Base-by-base conservation (phyloP, 2,797 vertebrate species). In the Peromyscus eremicus region DNA sequence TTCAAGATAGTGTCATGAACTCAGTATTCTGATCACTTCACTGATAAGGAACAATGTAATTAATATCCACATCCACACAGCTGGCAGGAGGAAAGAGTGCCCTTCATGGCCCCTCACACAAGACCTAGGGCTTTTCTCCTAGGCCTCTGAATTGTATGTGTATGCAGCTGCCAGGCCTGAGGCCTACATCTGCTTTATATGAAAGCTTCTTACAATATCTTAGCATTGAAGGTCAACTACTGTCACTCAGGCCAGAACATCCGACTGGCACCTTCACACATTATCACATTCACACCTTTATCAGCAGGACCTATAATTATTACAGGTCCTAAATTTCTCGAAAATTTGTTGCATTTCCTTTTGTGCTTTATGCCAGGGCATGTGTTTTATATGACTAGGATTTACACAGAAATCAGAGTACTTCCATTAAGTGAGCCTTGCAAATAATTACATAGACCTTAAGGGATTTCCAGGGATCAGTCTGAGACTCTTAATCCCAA, bases 331-430 rank as follows among this genome's bases (percentile, higher is more conserved):
- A 17, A 9, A 73, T 57, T 73, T 92, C 95, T 83, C 49, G 29
- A 91, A 77, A 75, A 75, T 57, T n/a, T 68, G 12, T 55, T 94
- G 84, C 52, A 16, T 77, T 89, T 96, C 64, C n/a, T 21, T 97
- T 92, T 95, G 89, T 71, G 49, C 71, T 77, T 89, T 95, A 87
- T 27, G 29, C 34, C 40, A 62, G 83, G 62, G n/a, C 37, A 77
- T 94, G 79, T 91, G 83, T 95, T 97, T 95, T 80, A 49, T 68
- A 86, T 89, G 95, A 95, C 73, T 86, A 82, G 23, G 73, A 86
- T 89, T 94, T 93, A 94, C 96, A 95, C 5, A 92, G 88, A 96
- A 95, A 96, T 71, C 84, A 95, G 95, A 93, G 92, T 84, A 86
- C 60, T 85, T 27, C 43, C 46, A 81, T 96, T 79, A 96, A 94